These are phyloP conservation scores for Doryteuthis pealeii DNA, from an alignment of 1,140 invertebrate species.

Conservation along the genomic window DNA sequence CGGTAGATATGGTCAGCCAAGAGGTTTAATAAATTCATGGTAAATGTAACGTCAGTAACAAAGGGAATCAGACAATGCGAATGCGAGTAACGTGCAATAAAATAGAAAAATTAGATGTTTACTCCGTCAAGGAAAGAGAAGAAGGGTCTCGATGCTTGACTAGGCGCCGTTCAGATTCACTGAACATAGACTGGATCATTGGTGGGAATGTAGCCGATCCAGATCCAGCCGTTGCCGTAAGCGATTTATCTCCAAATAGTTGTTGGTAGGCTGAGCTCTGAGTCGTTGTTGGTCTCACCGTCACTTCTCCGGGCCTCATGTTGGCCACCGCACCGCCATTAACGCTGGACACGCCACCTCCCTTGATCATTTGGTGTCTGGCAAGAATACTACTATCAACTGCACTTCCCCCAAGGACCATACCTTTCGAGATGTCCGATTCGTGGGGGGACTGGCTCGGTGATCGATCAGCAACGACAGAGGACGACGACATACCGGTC, in stretches of 20 bases:
- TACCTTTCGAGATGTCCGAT: slow-evolving; percentile 11
- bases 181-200: slow-evolving; percentile 42
- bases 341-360: slow-evolving; percentile 17
- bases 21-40: no score
- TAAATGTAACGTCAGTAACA: no score
- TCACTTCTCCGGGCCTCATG: slow-evolving; percentile 21
- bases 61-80: no score
- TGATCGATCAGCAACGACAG: slow-evolving; percentile 9
- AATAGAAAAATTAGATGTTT: slow-evolving; percentile 17
- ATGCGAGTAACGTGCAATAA: no score
- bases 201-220: slow-evolving; percentile 41
- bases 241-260: slow-evolving; percentile 26
- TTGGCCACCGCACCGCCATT: slow-evolving; percentile 6
- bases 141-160: slow-evolving; percentile 21
- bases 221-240: slow-evolving; percentile 27
- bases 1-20: no score
- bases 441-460: not conserved
- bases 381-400: not conserved
- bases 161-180: slow-evolving; percentile 36
- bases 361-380: slow-evolving; percentile 1
- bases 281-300: slow-evolving; percentile 22
- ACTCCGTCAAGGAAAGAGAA: slow-evolving; percentile 51
- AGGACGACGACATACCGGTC: not conserved
- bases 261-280: slow-evolving; percentile 25
- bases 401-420: not conserved